Conservation (phyloP, 2,888 invertebrate genomes). For the Thera obeliscata region DNA sequence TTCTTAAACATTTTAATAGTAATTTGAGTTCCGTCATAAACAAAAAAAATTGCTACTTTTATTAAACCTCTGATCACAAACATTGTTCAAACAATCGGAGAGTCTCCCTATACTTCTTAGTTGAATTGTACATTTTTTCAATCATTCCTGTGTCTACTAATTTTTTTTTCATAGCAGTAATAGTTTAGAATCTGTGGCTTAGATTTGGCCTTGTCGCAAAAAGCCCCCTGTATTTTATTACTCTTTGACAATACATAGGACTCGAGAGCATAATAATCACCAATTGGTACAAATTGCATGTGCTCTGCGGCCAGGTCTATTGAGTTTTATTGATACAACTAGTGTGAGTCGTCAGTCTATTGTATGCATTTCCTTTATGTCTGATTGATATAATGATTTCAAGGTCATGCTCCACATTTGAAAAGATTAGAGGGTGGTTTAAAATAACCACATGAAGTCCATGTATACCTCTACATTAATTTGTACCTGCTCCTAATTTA, state of each 20-base stretch:
- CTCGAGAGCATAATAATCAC: not conserved
- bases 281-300: conserved; percentile 28
- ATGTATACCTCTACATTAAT: too few relatives aligned
- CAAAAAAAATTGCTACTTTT: too few relatives aligned
- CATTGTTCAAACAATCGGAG: not conserved
- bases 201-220: not conserved
- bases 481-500: too few relatives aligned
- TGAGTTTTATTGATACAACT: conserved; percentile 21
- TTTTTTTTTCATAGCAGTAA: too few relatives aligned
- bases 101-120: too few relatives aligned
- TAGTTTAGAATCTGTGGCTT: too few relatives aligned
- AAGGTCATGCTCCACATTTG: not conserved
- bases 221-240: not conserved
- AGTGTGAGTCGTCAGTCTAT: conserved; percentile 8
- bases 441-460: too few relatives aligned
- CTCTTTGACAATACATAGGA: not conserved
- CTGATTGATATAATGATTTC: not conserved
- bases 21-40: too few relatives aligned
- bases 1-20: not conserved
- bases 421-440: too few relatives aligned
- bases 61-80: too few relatives aligned
- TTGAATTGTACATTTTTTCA: too few relatives aligned
- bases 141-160: too few relatives aligned
- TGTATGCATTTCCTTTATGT: conserved; percentile 22
- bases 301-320: conserved; percentile 6